phyloP scores from a whole-genome alignment of 2,888 invertebrate genomes.

The Hemaris fuciformis region DNA sequence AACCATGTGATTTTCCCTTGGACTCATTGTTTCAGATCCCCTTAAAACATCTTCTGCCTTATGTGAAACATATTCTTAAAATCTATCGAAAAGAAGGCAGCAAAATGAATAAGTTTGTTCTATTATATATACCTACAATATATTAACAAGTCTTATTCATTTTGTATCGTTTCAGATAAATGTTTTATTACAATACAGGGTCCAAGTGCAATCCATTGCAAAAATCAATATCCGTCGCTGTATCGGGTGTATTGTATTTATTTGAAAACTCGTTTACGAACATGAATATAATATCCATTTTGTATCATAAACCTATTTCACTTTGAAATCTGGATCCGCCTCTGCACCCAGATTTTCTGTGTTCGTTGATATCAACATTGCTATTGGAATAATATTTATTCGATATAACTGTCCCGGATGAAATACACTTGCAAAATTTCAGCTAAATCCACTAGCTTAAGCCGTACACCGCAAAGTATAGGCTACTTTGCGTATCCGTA shows the following conservation, averaged over 20 bases:
- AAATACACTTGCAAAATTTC: constrained; percentile 9
- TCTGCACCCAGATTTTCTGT: constrained; percentile 3
- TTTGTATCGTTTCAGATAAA: not conserved
- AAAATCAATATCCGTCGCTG: not conserved
- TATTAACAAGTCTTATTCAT: not conserved
- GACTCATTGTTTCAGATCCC: not conserved
- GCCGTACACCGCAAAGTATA: not conserved
- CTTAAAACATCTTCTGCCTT: not conserved
- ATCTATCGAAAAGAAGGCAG: too few relatives aligned
- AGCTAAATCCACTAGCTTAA: not conserved
- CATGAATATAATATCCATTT: constrained; percentile 9
- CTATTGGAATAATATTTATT: constrained; percentile 17
- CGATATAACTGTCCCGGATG: constrained; percentile 17
- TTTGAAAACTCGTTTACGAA: constrained; percentile 4
- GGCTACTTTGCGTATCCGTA: constrained; percentile 29
- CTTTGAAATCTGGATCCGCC: constrained; percentile 9
- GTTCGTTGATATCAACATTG: constrained; percentile 2
- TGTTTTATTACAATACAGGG: not conserved
- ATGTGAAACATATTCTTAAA: not conserved
- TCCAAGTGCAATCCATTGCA: not conserved
- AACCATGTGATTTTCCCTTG: not conserved
- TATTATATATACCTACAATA: too few relatives aligned
- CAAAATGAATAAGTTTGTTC: too few relatives aligned
- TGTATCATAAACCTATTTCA: constrained; percentile 6
- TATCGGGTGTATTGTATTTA: not conserved